These are phyloP conservation scores for Macrobrachium rosenbergii DNA, from an alignment of 1,140 invertebrate genomes.

Conservation along the genomic window DNA sequence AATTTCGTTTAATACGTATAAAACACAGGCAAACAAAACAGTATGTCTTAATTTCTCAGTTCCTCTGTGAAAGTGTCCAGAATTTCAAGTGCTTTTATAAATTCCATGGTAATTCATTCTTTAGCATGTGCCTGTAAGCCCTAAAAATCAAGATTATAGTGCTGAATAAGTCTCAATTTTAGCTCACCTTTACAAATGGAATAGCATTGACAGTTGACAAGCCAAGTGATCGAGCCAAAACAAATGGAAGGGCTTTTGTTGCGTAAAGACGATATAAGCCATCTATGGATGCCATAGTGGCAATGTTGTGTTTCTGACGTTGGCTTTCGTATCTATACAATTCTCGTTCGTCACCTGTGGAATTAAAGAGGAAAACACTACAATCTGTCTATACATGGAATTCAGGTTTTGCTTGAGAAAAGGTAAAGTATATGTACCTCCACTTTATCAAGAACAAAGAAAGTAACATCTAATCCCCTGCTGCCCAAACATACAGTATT, in stretches of 20 bases:
- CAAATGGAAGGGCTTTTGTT: slow-evolving; percentile 82
- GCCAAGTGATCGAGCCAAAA: slow-evolving; percentile 87
- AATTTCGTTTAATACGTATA: too few relatives aligned
- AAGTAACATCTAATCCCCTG: too few relatives aligned
- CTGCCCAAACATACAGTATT: too few relatives aligned
- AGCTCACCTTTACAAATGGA: slow-evolving; percentile 79
- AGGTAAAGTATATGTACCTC: neutral
- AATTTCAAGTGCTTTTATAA: too few relatives aligned
- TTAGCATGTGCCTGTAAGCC: neutral
- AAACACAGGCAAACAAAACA: neutral
- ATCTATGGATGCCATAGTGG: slow-evolving; percentile 90
- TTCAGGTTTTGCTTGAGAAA: neutral
- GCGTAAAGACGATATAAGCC: slow-evolving; percentile 88
- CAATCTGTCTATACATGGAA: too few relatives aligned
- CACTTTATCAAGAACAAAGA: too few relatives aligned
- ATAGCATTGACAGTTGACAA: slow-evolving; percentile 86
- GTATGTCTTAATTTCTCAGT: neutral
- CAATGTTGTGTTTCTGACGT: slow-evolving; percentile 88
- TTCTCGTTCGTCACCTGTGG: slow-evolving; percentile 23
- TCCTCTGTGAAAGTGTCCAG: too few relatives aligned
- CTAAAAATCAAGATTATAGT: neutral
- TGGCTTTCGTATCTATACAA: slow-evolving; percentile 87
- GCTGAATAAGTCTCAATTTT: neutral
- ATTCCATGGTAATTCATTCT: neutral
- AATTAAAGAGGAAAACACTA: neutral